These are phyloP conservation scores for Ammodytes marinus DNA, from an alignment of 2,113 vertebrate genomes.

Conservation along the genomic window DNA sequence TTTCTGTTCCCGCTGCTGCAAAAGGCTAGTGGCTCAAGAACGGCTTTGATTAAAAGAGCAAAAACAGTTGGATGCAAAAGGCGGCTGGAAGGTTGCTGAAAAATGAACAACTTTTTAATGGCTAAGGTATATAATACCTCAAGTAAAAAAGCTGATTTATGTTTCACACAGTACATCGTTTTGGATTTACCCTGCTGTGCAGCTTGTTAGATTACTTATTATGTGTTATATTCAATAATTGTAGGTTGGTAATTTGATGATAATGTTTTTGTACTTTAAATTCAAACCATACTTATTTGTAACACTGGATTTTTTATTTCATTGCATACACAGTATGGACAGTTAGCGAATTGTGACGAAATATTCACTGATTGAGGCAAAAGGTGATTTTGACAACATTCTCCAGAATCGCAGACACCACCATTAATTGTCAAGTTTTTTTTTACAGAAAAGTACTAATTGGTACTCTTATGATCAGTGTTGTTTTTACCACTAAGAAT, in stretches of 20 bases:
- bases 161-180: background rate
- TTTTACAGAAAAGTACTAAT: conserved; percentile 10
- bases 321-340: no score
- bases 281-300: no score
- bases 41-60: conserved; percentile 24
- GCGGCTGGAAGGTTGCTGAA: background rate
- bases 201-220: background rate
- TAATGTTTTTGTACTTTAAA: no score
- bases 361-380: no score
- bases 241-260: background rate
- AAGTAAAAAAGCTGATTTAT: background rate
- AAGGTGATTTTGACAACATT: no score
- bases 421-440: background rate
- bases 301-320: no score
- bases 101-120: background rate
- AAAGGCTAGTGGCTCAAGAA: conserved; percentile 34
- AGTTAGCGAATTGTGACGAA: no score
- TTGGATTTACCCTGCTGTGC: background rate
- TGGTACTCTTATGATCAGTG: conserved; percentile 23
- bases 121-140: background rate
- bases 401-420: no score
- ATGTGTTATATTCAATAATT: background rate
- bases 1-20: conserved; percentile 50
- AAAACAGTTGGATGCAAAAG: conserved; percentile 27
- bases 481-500: conserved; percentile 45